Base-by-base conservation (phyloP, 1,140 invertebrate species). In the Hermetia illucens region DNA sequence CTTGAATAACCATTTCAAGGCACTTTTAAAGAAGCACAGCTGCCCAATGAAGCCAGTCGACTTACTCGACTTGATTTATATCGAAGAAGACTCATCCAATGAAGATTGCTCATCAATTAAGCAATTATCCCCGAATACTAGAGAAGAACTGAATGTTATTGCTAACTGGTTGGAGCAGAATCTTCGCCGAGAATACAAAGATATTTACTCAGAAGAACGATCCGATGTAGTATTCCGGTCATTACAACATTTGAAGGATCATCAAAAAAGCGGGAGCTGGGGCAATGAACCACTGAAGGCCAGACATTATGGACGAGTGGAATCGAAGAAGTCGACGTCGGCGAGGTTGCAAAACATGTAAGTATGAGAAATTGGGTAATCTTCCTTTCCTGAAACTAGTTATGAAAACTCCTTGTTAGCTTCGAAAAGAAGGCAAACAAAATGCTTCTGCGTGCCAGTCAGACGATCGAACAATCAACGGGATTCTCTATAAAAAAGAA, bases 391-490 rank as follows among this genome's bases (percentile, higher is more conserved):
- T n/a, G n/a, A n/a, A n/a, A n/a, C n/a, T n/a, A n/a, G n/a, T n/a
- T n/a, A n/a, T n/a, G n/a, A n/a, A n/a, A n/a, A n/a, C n/a, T n/a
- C n/a, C n/a, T n/a, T n/a, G n/a, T n/a, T n/a, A 82, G 77, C 15
- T 70, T 87, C 33, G 84, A 89, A 49, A 84, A 83, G 46, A 84
- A 87, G 55, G 87, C 88, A 1, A 85, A 83, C 40, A 82, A 83
- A 58, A 82, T 89, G 66, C 66, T 91, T 46, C 63, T 85, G 51
- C 84, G 80, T 51, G 87, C 83, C 1, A 84, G 84, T 0, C 82
- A 84, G 51, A 85, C 82, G 9, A 53, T 82, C 27, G 79, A 82
- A 54, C 70, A 77, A 41, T 81, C 77, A 2, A 81, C 79, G 2
- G 78, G 79, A 2, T 63, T 82, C 63, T 34, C 62, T 63, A 46